These are phyloP conservation scores for Nicator chloris DNA, from an alignment of 2,113 vertebrate genomes.

Conservation along the genomic window DNA sequence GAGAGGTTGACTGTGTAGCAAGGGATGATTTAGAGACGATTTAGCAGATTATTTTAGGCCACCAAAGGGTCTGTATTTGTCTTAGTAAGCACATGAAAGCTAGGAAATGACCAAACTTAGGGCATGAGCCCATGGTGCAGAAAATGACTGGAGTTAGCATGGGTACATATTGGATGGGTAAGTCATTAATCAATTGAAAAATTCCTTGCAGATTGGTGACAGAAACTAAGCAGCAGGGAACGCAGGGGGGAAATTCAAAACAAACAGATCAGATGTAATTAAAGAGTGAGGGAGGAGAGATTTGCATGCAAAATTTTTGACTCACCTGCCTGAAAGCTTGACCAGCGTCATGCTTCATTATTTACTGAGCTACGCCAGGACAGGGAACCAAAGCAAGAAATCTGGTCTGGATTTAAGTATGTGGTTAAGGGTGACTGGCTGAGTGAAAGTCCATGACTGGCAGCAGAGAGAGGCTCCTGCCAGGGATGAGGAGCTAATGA, in stretches of 20 bases:
- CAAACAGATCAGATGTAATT: background rate
- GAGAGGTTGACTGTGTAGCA: background rate
- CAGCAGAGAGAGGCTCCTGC: background rate
- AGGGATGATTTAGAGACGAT: background rate
- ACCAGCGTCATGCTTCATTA: background rate
- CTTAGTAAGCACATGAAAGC: background rate
- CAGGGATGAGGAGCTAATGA: background rate
- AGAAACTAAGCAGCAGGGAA: background rate
- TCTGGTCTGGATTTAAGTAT: background rate
- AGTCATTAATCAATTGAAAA: background rate
- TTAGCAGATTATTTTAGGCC: background rate
- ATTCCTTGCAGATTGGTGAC: background rate
- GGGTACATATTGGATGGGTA: background rate
- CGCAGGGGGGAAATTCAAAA: background rate
- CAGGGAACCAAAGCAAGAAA: background rate
- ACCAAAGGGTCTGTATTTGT: background rate
- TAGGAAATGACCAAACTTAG: background rate
- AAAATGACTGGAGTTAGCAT: background rate
- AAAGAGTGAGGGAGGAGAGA: background rate
- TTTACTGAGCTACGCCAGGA: background rate
- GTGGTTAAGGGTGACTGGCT: background rate
- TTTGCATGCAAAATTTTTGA: background rate
- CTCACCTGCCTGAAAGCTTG: background rate
- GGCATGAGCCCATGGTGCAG: background rate
- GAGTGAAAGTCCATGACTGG: background rate